Percentiles rank a stretch among this genome's conserved stretches.
phyloP scores from a whole-genome alignment of 1,140 invertebrate genomes.

The Myzus persicae region DNA sequence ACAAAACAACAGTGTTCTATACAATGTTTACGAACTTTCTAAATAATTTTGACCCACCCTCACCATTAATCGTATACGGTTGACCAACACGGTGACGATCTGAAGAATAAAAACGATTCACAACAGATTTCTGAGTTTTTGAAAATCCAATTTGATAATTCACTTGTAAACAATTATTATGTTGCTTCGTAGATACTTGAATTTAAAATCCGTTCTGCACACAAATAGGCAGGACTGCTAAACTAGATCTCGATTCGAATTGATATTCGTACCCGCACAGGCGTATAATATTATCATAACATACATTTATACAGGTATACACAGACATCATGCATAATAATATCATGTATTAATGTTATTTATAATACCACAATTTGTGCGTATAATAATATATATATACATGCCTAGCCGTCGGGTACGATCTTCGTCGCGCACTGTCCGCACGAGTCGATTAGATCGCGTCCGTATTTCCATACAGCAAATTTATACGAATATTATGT shows the following conservation, averaged over 20 bases:
- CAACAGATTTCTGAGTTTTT: not conserved
- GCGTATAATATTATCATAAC: too few species aligned
- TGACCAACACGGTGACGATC: not conserved
- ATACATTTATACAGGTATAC: too few species aligned
- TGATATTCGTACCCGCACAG: too few species aligned
- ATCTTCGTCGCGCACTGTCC: not conserved
- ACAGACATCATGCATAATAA: too few species aligned
- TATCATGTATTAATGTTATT: too few species aligned
- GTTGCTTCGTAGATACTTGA: too few species aligned
- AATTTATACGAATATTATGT: not conserved
- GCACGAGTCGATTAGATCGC: conserved; percentile 38
- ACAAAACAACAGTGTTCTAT: not conserved
- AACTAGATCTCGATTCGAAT: not conserved
- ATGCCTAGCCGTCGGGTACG: too few species aligned
- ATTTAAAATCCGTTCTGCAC: too few species aligned
- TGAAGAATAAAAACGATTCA: too few species aligned
- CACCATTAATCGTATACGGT: too few species aligned
- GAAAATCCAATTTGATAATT: not conserved
- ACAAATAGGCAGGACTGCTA: not conserved
- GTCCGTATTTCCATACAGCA: not conserved
- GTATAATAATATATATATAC: too few species aligned
- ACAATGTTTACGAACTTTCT: not conserved
- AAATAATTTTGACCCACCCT: not conserved
- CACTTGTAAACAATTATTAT: too few species aligned
- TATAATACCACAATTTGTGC: not conserved